Conservation (phyloP, 92 coral and sea anemone genomes). For the Paragorgia papillata region DNA sequence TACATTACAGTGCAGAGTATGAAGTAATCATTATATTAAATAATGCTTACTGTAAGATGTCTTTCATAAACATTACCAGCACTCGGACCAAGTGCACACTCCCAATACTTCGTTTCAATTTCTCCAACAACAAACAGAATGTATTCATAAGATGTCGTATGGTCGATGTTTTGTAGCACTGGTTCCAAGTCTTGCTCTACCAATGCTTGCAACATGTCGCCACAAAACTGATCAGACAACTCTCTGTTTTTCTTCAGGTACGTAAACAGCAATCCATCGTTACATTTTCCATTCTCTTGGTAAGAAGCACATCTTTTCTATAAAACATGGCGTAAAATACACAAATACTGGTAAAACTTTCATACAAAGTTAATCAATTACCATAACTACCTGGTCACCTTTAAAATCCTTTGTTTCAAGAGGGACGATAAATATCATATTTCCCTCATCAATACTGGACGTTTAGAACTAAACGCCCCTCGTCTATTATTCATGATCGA, state of each 20-base stretch:
- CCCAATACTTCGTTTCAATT: conserved; percentile 10
- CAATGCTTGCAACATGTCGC: conserved; percentile 1
- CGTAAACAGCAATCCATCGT: conserved; percentile 16
- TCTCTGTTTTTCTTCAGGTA: conserved; percentile 35
- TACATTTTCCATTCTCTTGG: conserved; percentile 12
- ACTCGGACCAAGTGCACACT: conserved; percentile 33
- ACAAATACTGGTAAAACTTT: background rate
- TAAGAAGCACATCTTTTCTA: conserved; percentile 30
- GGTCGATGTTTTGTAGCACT: conserved; percentile 24
- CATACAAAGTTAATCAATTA: background rate
- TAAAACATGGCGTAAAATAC: background rate
- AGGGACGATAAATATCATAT: too few species aligned
- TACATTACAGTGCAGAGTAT: too few species aligned
- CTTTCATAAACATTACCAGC: conserved; percentile 23
- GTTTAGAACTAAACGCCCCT: too few species aligned
- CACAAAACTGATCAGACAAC: conserved; percentile 9
- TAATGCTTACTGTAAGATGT: conserved; percentile 8
- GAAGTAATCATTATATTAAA: too few species aligned
- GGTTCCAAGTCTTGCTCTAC: conserved; percentile 22
- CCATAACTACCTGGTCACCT: too few species aligned
- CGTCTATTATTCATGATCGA: too few species aligned
- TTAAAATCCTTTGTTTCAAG: too few species aligned
- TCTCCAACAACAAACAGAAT: conserved; percentile 28
- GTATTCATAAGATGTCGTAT: conserved; percentile 30
- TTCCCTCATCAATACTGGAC: too few species aligned